Evolutionary conservation across 2,888 invertebrate species (phyloP), one percentile per base, ranked within the genome.

Genomic region (Tinea semifulvella): DNA sequence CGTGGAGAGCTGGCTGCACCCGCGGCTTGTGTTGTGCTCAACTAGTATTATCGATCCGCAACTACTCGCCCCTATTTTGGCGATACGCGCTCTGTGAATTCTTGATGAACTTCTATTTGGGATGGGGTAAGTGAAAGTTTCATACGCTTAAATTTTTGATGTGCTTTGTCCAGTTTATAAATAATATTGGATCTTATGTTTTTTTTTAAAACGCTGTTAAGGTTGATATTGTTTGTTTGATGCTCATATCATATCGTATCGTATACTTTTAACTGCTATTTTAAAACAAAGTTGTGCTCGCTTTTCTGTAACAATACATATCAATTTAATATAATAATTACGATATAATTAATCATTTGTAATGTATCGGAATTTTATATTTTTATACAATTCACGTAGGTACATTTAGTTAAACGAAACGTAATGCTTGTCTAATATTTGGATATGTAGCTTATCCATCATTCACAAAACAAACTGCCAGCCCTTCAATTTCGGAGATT

Each of bases 371-470:
- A n/a, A n/a, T n/a, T n/a, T n/a, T n/a, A n/a, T n/a, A n/a, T n/a
- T n/a, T n/a, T n/a, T n/a, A n/a, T n/a, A n/a, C n/a, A n/a, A n/a
- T n/a, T n/a, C n/a, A n/a, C n/a, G n/a, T n/a, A n/a, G n/a, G n/a
- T n/a, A n/a, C n/a, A n/a, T 26, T 6, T 26, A n/a, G n/a, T 35
- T 38, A 38, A 18, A 18, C 10, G 38, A 38, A 38, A 38, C 16
- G 18, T n/a, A 38, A 18, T n/a, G 6, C n/a, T 17, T 38, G 13
- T 17, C 38, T 36, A 36, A 38, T 38, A 38, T 38, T 38, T 38
- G 18, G 7, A 17, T 18, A 38, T 19, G 19, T 10, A 25, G 6
- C 18, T 4, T 16, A 38, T 38, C 38, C 2, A 38, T 38, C 38
- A 38, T 19, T 38, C 18, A 18, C 13, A 31, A 38, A 38, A 38